Conservation (phyloP, 1,140 invertebrate species). For the Drosophila tani region DNA sequence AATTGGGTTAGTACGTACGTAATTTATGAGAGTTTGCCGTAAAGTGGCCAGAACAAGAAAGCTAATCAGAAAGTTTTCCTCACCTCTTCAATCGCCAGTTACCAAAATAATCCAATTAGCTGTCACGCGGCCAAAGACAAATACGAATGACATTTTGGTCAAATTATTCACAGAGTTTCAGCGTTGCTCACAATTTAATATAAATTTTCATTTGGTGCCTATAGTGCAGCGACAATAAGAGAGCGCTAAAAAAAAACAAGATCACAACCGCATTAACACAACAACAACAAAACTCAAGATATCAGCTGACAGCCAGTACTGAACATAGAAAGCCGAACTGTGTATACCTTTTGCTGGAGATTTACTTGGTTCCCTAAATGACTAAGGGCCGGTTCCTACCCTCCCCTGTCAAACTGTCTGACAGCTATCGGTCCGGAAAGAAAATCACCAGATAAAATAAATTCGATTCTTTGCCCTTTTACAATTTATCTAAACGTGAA, state of each 20-base stretch:
- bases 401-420: background rate
- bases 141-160: conserved; percentile 12
- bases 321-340: background rate
- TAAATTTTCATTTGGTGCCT: conserved; percentile 39
- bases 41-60: conserved; percentile 36
- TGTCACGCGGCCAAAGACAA: conserved; percentile 33
- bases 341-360: conserved; percentile 3
- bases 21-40: conserved; percentile 42
- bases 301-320: background rate
- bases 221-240: conserved; percentile 22
- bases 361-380: background rate
- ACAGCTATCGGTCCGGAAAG: background rate
- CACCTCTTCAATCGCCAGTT: conserved; percentile 5
- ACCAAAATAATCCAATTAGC: conserved; percentile 50
- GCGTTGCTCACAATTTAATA: conserved; percentile 35
- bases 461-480: too few relatives aligned
- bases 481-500: too few relatives aligned
- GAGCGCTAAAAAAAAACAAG: conserved; percentile 10
- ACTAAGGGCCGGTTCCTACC: too few relatives aligned
- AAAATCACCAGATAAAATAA: too few relatives aligned
- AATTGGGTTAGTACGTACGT: conserved; percentile 64
- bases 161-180: conserved; percentile 29
- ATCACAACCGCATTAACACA: conserved; percentile 45
- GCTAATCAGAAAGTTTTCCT: conserved; percentile 62
- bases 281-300: conserved; percentile 32